Base-by-base conservation (phyloP, 1,140 invertebrate species). In the Dendroctonus valens region DNA sequence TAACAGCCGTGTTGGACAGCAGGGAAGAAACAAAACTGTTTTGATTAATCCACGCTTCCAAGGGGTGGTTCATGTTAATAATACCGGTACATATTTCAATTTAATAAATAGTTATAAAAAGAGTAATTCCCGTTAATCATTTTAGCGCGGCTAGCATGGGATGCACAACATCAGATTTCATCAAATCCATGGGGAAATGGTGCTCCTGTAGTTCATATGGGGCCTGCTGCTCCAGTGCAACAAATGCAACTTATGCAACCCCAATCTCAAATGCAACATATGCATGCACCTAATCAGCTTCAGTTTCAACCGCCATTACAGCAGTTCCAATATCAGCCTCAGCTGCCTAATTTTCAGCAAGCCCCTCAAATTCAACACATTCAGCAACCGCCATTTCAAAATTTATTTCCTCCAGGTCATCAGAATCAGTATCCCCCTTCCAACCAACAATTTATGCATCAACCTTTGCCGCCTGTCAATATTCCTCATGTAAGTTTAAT, bases 31-130 rank as follows among this genome's bases (percentile, higher is more conserved):
- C 38, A 66, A 69, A 15, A 71, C 67, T 8, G 70, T 71, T 39
- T 55, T 71, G 15, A 69, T 71, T 3, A 71, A 71, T 48, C 70
- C 70, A 15, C 59, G 67, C 57, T 71, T 69, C 40, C 61, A 67
- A 40, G 70, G 70, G 4, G 54, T 63, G n/a, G 59, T 71, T 38
- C 59, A 63, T 60, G 63, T 69, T 9, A 69, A 69, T 64, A 60
- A 65, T 50, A 69, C 53, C 53, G 49, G 61, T 69, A 54, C 58
- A 44, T 11, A 46, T 64, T 26, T 46, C 54, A 50, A 61, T 7
- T 41, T 46, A 52, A 51, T 52, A 51, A 7, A 6, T 41, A 39
- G 9, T 12, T 1, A 52, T 38, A 11, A 5, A 44, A 44, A 12
- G 42, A 57, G 3, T 26, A 26, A 26, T 26, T 38, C 46, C 51